Base-by-base conservation (phyloP, 2,888 invertebrate genomes). In the Oligia fasciuncula region DNA sequence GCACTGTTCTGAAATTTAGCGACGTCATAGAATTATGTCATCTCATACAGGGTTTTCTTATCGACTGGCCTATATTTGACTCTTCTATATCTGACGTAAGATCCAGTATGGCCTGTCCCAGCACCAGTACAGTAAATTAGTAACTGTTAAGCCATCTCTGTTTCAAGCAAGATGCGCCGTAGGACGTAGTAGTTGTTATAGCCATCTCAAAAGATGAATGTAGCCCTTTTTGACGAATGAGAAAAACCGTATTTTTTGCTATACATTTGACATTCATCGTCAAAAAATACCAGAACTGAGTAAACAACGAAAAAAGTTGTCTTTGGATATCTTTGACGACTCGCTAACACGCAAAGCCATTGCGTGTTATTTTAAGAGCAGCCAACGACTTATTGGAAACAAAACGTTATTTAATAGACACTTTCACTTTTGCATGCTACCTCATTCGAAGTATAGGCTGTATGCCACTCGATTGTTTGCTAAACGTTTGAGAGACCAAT, bases 381-480 rank as follows among this genome's bases (percentile, higher is more conserved):
- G 23, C 29, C 65, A 29, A 57, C 5, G 23, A 57, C 46, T 73
- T 81, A 70, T 40, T 77, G 43, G 14, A 75, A 76, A 66, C 49
- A 76, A 84, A 76, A 49, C 13, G n/a, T 49, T 43, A 65, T 75
- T 63, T 73, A 69, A 57, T 72, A 81, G 70, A 77, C 65, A 77
- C 82, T 84, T 84, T 81, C 77, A 81, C 65, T 84, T 81, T 81
- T 54, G 29, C 85, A 69, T 65, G 71, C 66, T 77, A 75, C 69
- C 69, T 73, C 65, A 85, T 65, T 68, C 40, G n/a, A 67, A 66
- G 35, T 62, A 67, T 60, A 71, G 73, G 79, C 74, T 71, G 71
- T 76, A 71, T 66, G 23, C 2, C n/a, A 46, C 0, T 70, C 51
- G 76, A 80, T 80, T 80, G 77, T 74, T 78, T 77, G 74, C 46